Evolutionary conservation across 2,888 invertebrate species (phyloP).

Genomic region (Tortricodes alternella): DNA sequence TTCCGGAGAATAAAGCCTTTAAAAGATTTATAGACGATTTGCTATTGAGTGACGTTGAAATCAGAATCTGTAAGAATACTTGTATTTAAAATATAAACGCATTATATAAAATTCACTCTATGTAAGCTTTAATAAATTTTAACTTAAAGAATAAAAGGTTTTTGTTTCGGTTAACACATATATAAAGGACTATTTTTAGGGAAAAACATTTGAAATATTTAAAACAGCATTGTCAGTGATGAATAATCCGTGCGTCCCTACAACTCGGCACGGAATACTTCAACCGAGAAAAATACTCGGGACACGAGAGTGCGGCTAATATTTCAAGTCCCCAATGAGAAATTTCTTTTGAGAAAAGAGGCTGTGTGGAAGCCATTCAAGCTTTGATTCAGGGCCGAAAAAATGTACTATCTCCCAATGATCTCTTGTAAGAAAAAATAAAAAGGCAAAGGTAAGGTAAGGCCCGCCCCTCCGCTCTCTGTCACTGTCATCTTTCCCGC

Average conservation of each 20-base stretch:
- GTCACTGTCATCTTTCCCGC: slow-evolving; percentile 32
- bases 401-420: slow-evolving; percentile 17
- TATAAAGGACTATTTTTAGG: too few species aligned
- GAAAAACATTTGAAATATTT: slow-evolving; percentile 1
- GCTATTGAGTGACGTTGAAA: slow-evolving; percentile 2
- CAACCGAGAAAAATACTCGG: slow-evolving; percentile 12
- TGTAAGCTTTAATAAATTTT: too few species aligned
- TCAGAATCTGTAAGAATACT: neutral
- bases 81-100: neutral
- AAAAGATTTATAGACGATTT: slow-evolving; percentile 12
- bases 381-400: slow-evolving; percentile 23
- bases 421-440: slow-evolving; percentile 13
- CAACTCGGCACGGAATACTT: slow-evolving; percentile 17
- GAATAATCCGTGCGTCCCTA: slow-evolving; percentile 11
- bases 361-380: slow-evolving; percentile 12
- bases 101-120: too few species aligned
- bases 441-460: slow-evolving; percentile 19
- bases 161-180: too few species aligned
- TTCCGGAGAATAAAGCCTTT: slow-evolving; percentile 11
- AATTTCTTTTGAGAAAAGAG: slow-evolving; percentile 23
- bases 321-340: slow-evolving; percentile 28
- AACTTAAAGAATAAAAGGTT: too few species aligned
- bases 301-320: slow-evolving; percentile 14
- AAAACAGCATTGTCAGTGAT: slow-evolving; percentile 11
- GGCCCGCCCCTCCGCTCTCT: slow-evolving; percentile 24